Evolutionary conservation across 2,888 invertebrate species (phyloP).

Genomic region (Phragmatobia fuliginosa): DNA sequence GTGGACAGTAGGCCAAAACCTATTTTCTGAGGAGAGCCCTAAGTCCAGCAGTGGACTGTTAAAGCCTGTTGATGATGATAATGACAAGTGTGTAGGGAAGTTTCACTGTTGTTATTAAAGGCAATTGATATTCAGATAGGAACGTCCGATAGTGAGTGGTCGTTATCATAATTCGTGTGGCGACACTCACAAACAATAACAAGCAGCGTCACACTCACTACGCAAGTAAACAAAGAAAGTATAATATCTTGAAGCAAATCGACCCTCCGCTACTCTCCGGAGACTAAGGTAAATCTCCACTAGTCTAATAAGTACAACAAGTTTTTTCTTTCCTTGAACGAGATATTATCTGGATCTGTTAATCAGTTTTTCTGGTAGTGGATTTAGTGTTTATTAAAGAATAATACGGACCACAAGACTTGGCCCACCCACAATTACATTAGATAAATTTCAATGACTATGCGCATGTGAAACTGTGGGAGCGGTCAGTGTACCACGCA

Average conservation of each 20-base stretch:
- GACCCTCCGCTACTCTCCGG: neutral
- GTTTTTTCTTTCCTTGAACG: neutral
- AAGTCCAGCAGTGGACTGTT: too few relatives aligned
- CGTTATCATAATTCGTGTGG: neutral
- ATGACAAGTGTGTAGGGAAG: neutral
- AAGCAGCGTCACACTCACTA: neutral
- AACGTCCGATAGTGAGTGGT: constrained; percentile 1
- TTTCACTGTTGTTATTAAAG: neutral
- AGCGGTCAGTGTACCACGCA: too few relatives aligned
- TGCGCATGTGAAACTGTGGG: too few relatives aligned
- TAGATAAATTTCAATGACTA: too few relatives aligned
- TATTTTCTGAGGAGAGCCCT: too few relatives aligned
- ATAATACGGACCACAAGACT: too few relatives aligned
- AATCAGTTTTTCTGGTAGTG: neutral
- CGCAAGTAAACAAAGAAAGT: constrained; percentile 5
- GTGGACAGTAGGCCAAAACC: too few relatives aligned
- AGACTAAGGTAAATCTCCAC: neutral
- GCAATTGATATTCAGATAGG: constrained; percentile 8
- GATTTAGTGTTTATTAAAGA: neutral
- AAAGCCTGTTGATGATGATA: too few relatives aligned
- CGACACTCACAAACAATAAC: neutral
- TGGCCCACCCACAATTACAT: too few relatives aligned
- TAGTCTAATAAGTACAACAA: neutral
- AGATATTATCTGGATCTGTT: neutral
- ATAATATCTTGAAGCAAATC: neutral